A percentile compares a stretch with the other conserved stretches of the same genome.
Evolutionary conservation across 2,888 invertebrate genomes (phyloP).

Genomic region (Folsomia candida): DNA sequence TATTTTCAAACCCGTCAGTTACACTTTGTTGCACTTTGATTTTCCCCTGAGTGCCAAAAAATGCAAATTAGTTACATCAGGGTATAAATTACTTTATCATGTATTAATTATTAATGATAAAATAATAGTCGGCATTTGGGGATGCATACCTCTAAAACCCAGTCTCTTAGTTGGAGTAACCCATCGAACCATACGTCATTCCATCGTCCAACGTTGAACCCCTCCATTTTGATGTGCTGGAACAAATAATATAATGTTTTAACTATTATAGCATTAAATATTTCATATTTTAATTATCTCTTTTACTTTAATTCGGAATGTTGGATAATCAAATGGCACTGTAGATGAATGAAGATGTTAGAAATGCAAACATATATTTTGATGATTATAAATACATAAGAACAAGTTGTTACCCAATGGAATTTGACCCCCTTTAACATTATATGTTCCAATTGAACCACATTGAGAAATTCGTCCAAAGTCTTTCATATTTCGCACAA

Average conservation of each 20-base stretch:
- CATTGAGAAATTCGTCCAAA: slow-evolving; percentile 65
- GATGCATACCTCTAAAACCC: slow-evolving; percentile 60
- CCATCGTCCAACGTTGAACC: slow-evolving; percentile 62
- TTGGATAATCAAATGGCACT: slow-evolving; percentile 33
- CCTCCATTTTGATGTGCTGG: slow-evolving; percentile 65
- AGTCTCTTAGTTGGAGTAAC: slow-evolving; percentile 62
- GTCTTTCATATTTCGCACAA: slow-evolving; percentile 63
- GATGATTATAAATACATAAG: background rate
- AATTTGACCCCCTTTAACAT: slow-evolving; percentile 54
- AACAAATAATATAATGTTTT: slow-evolving; percentile 14
- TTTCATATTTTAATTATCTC: too few relatives aligned
- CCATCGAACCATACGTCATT: slow-evolving; percentile 63
- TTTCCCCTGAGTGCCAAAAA: slow-evolving; percentile 59
- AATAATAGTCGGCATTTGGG: background rate
- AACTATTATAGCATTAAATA: background rate
- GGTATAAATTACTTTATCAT: background rate
- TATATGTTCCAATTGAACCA: slow-evolving; percentile 66
- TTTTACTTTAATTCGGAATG: background rate
- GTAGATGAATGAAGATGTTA: background rate
- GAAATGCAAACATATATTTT: background rate
- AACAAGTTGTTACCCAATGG: slow-evolving; percentile 4
- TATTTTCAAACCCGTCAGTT: slow-evolving; percentile 70
- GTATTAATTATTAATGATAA: too few relatives aligned
- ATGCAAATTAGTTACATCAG: background rate
- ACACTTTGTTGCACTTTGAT: slow-evolving; percentile 67